Evolutionary conservation across 2,888 invertebrate genomes (phyloP), one percentile per base, ranked within the genome.

Genomic region (Acanthosoma haemorrhoidale): DNA sequence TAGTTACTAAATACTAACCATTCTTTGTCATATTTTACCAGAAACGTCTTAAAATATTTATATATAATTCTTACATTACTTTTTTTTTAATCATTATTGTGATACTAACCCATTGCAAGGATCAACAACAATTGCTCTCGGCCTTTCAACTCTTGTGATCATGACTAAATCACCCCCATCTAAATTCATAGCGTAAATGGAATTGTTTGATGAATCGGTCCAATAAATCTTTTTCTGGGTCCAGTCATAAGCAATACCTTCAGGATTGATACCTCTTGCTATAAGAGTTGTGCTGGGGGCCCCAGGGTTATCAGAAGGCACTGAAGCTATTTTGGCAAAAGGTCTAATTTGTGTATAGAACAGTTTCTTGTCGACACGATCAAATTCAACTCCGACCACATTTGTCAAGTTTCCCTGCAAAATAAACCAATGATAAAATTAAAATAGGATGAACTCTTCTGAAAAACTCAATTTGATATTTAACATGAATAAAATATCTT

Each of bases 181-280:
- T 21, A 92, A 81, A 78, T 96, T 94, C 92, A 97, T 94, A 0
- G 96, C 92, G 77, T 95, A 96, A 69, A 96, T 95, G 11, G 93
- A 92, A 76, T 93, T 94, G 76, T 96, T 95, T 0, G 92, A 90
- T 31, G 94, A 94, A 77, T 98, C 98, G 0, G 97, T 95, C 96
- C 96, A 99, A 80, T 97, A 98, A 38, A 99, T 87, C 80, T 96
- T 97, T 79, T 92, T 92, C 76, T 94, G 94, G 0, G 97, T 94
- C 98, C 98, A 99, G 78, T 99, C 98, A 78, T 96, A 95, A 0
- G 95, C 93, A 73, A 96, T 91, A 4, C 95, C 94, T 79, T 95
- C 94, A 0, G 95, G 94, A 80, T 94, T 94, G 71, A 94, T 92
- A 18, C 91, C 90, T 77, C 88, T 88, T 75, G 81, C 87, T 34